Evolutionary conservation across 1,140 invertebrate species (phyloP), one percentile per base, ranked within the genome.

Genomic region (Macrotrachela quadricornifera): DNA sequence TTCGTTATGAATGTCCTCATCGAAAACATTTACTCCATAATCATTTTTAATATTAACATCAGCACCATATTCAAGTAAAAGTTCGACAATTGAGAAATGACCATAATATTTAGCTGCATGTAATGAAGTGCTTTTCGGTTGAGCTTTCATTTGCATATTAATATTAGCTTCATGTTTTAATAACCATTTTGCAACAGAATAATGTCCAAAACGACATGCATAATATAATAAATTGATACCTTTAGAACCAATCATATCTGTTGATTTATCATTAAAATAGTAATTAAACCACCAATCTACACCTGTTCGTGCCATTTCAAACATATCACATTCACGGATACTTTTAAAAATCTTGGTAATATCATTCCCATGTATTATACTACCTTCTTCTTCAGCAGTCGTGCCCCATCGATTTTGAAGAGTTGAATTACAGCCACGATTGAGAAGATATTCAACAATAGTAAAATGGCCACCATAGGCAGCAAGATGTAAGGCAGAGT

Each of bases 71-170:
- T 75, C 75, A n/a, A 91, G 64, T 42, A 92, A 70, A 17, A 85
- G 68, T 58, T 79, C 74, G 10, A 82, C 80, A 61, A 87, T 81
- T 42, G 76, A 71, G 18, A 77, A 67, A 68, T 88, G 80, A 0
- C 86, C 86, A 62, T 84, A 82, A 63, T 81, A 81, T 6, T 80
- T 77, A 37, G 85, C 84, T 63, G 85, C 77, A 68, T 90, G 83
- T 38, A 92, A 66, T 42, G 86, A 81, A 18, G 86, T 90, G n/a
- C n/a, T n/a, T n/a, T n/a, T n/a, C n/a, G n/a, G n/a, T 61, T 52
- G 43, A 41, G 43, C 45, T 6, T 42, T 46, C 14, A 30, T 40
- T 21, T 42, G 43, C 9, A 52, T 52, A 47, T 52, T 52, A 9
- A 43, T 42, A 52, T 52, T 36, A 16, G 43, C 45, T 9, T 46